phyloP scores from a whole-genome alignment of 2,888 invertebrate genomes.

The Dryomyza anilis region DNA sequence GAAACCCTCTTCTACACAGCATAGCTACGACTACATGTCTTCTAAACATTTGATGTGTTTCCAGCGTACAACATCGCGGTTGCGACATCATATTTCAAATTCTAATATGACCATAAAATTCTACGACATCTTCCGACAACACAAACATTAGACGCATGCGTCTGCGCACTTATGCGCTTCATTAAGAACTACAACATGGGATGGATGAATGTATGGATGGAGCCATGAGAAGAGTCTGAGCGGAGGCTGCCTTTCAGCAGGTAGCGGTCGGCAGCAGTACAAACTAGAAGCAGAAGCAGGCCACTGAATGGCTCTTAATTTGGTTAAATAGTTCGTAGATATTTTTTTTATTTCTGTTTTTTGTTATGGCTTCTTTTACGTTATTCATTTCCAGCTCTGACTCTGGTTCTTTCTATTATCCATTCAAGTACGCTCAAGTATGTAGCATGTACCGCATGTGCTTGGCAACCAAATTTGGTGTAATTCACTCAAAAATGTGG shows the following conservation, averaged over 20 bases:
- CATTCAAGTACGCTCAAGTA: too few species aligned
- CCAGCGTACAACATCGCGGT: background rate
- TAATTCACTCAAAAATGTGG: background rate
- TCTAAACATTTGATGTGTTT: background rate
- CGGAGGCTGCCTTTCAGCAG: background rate
- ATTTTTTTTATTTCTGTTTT: background rate
- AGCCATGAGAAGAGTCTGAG: background rate
- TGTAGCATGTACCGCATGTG: background rate
- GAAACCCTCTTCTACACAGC: background rate
- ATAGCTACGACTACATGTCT: too few species aligned
- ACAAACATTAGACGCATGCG: background rate
- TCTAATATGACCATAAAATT: conserved; percentile 16
- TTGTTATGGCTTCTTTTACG: background rate
- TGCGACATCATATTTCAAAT: conserved; percentile 14
- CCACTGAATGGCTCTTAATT: conserved; percentile 2
- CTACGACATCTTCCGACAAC: background rate
- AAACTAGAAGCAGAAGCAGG: background rate
- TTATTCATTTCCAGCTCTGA: background rate
- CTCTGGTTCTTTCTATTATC: background rate
- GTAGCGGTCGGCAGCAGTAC: background rate
- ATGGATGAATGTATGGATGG: background rate
- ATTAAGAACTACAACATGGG: background rate
- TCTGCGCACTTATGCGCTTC: background rate
- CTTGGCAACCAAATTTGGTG: background rate
- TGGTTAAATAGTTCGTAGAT: background rate